These are phyloP conservation scores for Rhynchomys soricoides DNA, from an alignment of 2,113 vertebrate species.

Conservation along the genomic window DNA sequence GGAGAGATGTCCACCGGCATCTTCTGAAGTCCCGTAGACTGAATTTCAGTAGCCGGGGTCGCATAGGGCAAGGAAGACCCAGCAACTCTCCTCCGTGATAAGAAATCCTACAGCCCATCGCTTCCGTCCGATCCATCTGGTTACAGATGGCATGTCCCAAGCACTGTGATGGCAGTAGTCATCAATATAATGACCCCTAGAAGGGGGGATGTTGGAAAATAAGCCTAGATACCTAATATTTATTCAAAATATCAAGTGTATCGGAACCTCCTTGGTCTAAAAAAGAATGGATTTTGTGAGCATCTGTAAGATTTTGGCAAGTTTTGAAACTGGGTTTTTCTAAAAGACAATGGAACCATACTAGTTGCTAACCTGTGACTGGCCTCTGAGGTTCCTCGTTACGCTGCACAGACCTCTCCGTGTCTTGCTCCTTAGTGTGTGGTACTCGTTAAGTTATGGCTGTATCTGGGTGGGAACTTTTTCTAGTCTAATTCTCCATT, in stretches of 20 bases:
- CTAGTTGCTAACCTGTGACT: background rate
- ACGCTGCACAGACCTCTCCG: background rate
- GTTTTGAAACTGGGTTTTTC: background rate
- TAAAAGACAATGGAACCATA: background rate
- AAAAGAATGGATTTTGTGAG: conserved; percentile 17
- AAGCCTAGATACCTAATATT: conserved; percentile 23
- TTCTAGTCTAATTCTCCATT: conserved; percentile 14
- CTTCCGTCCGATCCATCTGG: background rate
- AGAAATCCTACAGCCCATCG: background rate
- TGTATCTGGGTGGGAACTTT: background rate
- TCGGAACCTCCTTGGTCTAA: background rate
- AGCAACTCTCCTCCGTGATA: background rate
- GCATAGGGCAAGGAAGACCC: conserved; percentile 19
- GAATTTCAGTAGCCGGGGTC: background rate
- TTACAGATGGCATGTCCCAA: background rate
- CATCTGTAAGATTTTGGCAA: background rate
- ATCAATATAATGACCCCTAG: background rate
- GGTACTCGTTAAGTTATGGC: background rate
- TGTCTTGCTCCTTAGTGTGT: background rate
- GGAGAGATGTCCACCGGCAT: background rate
- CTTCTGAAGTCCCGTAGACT: conserved; percentile 10
- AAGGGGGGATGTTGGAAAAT: background rate
- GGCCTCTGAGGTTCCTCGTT: background rate
- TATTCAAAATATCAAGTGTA: conserved; percentile 4
- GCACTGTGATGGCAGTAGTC: background rate